Conservation (phyloP, 2,797 vertebrate genomes). For the Cheirogaleus major region DNA sequence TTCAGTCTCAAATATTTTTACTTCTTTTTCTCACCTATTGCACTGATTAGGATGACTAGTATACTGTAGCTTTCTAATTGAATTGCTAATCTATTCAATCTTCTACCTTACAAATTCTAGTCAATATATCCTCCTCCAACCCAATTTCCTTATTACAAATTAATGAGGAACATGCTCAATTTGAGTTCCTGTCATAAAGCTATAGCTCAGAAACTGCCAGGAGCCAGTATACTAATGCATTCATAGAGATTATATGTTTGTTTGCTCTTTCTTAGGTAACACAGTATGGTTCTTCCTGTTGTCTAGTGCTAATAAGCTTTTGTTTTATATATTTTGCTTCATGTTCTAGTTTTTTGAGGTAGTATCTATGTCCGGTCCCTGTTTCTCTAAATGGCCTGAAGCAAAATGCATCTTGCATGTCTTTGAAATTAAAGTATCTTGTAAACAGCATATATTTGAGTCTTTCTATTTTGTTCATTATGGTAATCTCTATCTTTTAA, state of each 20-base stretch:
- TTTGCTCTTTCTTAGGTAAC: neutral
- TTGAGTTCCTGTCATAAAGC: neutral
- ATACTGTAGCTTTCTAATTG: neutral
- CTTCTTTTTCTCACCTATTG: neutral
- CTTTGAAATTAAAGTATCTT: neutral
- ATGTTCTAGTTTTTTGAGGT: neutral
- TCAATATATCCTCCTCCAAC: neutral
- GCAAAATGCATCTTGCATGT: neutral
- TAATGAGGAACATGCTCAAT: neutral
- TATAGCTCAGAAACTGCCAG: neutral
- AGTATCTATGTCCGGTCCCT: neutral
- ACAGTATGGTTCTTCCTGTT: neutral
- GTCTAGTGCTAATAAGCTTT: neutral
- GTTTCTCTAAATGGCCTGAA: neutral
- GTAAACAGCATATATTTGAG: neutral
- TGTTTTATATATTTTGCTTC: neutral
- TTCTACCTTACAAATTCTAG: neutral
- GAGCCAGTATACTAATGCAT: neutral
- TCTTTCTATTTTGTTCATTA: neutral
- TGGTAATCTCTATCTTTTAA: neutral
- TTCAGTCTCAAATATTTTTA: neutral
- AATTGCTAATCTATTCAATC: neutral
- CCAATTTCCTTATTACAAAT: neutral
- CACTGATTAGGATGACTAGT: neutral
- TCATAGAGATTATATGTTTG: neutral